phyloP scores from a whole-genome alignment of 2,113 vertebrate genomes.

The Globicephala melas region DNA sequence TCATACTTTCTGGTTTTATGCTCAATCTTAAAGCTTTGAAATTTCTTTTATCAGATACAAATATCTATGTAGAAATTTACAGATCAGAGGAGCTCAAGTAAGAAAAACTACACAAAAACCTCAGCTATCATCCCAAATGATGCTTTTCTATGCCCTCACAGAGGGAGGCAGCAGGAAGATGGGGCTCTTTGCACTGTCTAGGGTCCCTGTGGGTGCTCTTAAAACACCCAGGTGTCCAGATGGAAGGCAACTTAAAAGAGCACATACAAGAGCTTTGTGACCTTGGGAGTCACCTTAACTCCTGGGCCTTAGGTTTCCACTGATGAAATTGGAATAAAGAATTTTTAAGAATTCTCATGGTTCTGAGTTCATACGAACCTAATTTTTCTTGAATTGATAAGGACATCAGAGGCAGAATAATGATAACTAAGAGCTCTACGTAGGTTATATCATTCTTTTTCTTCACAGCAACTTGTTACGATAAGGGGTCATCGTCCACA shows the following conservation, averaged over 20 bases:
- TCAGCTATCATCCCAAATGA: not conserved
- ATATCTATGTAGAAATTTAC: slow-evolving; percentile 7
- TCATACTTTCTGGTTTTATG: not conserved
- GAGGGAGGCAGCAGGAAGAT: not conserved
- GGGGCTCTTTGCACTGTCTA: not conserved
- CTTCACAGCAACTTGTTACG: not conserved
- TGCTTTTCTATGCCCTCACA: not conserved
- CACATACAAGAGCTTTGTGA: not conserved
- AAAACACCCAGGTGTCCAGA: not conserved
- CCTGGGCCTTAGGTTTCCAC: not conserved
- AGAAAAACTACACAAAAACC: not conserved
- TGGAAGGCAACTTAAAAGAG: not conserved
- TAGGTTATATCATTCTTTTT: not conserved
- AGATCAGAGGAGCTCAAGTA: not conserved
- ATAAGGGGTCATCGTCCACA: not conserved
- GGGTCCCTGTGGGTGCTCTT: not conserved
- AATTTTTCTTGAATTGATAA: not conserved
- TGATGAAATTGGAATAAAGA: not conserved
- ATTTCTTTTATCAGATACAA: not conserved
- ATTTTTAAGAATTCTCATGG: not conserved
- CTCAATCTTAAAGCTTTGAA: not conserved
- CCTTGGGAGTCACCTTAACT: not conserved
- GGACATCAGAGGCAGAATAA: not conserved
- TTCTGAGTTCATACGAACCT: not conserved
- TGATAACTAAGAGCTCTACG: not conserved